Percentiles rank a stretch among this genome's conserved stretches.
phyloP scores from a whole-genome alignment of 2,113 vertebrate species.

The Cryptotis parvus region DNA sequence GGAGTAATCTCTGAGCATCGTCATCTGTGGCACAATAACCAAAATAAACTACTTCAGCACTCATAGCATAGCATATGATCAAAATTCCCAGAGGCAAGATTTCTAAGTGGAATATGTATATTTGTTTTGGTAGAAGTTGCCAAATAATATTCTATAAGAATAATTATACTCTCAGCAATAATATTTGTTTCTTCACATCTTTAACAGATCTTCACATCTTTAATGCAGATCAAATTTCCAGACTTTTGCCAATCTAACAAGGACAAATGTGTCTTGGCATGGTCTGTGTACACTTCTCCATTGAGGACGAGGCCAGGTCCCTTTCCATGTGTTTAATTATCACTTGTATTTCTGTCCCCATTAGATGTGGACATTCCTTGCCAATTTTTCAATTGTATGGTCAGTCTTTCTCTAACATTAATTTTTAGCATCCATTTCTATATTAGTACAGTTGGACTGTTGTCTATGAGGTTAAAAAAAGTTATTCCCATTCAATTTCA shows the following conservation, averaged over 20 bases:
- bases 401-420: not conserved
- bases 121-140: too few species aligned
- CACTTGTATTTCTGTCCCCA: not conserved
- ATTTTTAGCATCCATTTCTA: conserved; percentile 29
- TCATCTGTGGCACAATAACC: too few species aligned
- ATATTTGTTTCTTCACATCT: not conserved
- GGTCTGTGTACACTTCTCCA: not conserved
- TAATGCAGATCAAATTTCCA: conserved; percentile 25
- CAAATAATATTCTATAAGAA: not conserved
- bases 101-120: too few species aligned
- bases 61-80: too few species aligned
- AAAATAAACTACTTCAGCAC: too few species aligned
- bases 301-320: not conserved
- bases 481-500: not conserved
- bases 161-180: not conserved
- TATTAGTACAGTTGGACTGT: not conserved
- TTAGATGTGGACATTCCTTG: not conserved
- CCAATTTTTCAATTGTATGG: not conserved
- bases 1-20: too few species aligned
- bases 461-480: not conserved
- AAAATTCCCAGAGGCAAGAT: too few species aligned
- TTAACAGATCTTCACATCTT: not conserved
- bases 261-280: not conserved
- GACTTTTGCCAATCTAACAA: not conserved
- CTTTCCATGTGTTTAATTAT: not conserved